Conservation (phyloP, 2,113 vertebrate species). For the Piliocolobus tephrosceles region DNA sequence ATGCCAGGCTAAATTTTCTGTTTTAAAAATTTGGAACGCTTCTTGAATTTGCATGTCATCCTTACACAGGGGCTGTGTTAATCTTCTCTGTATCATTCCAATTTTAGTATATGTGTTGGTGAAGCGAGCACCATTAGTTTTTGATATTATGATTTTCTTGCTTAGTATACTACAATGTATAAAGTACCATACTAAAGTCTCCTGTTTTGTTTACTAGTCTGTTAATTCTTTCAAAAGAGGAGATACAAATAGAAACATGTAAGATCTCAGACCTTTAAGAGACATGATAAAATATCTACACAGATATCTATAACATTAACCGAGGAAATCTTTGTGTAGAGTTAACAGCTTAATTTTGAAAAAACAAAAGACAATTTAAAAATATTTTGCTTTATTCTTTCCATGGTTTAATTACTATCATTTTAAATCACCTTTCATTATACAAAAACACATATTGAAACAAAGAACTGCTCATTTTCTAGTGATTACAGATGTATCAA, state of each 20-base stretch:
- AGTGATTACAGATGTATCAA: neutral
- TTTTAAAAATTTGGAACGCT: too few relatives aligned
- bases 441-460: neutral
- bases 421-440: neutral
- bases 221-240: conserved; percentile 14
- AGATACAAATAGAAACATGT: neutral
- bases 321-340: neutral
- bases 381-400: neutral
- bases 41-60: too few relatives aligned
- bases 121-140: too few relatives aligned
- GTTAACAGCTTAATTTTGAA: neutral
- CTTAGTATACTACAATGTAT: neutral
- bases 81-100: too few relatives aligned
- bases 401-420: neutral
- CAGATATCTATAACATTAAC: neutral
- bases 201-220: neutral
- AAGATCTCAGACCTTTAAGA: neutral
- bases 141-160: neutral
- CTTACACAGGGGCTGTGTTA: too few relatives aligned
- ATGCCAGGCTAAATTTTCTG: too few relatives aligned
- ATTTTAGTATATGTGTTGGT: too few relatives aligned
- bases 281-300: neutral
- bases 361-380: neutral
- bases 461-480: neutral
- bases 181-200: neutral